Base-by-base conservation (phyloP, 2,113 vertebrate genomes). In the Oncorhynchus nerka region DNA sequence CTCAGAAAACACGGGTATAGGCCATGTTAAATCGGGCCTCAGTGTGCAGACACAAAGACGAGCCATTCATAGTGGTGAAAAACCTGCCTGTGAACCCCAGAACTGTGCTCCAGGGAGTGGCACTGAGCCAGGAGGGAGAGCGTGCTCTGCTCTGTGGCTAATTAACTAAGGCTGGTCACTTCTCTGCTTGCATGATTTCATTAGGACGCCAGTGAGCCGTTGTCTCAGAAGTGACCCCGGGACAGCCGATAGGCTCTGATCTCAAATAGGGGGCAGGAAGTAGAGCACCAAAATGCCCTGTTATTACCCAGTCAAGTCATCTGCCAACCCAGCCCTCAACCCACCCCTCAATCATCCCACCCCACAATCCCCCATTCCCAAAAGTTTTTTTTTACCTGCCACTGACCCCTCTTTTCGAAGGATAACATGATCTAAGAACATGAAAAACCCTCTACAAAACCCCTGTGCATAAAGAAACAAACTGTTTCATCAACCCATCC, bases 31-130 rank as follows among this genome's bases (percentile, higher is more conserved):
- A 91, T 87, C 88, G 87, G 89, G 82, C 90, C 85, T 91, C 90
- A 92, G 91, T 92, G 80, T 83, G 85, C 88, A 90, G 89, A 92
- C 91, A 93, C 93, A 94, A 93, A 94, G 92, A 89, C 84, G 78
- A 90, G 78, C 88, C 90, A 92, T 93, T 94, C 91, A 93, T 90
- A 76, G 83, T 16, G 51, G 82, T 86, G 84, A 83, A 85, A 81
- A 91, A 89, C 89, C 90, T 86, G 90, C 88, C 85, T 83, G 89
- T 91, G 90, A 93, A 92, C 92, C 91, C 87, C 85, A 80, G 84
- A 91, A 88, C 90, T 87, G 81, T 89, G 89, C 92, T 89, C 84
- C 85, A 76, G 90, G 89, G 89, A 89, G 88, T 90, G 90, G 89
- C 87, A 67, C 72, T 1, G 48, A 65, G 89, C 89, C 90, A 90